Evolutionary conservation across 2,888 invertebrate species (phyloP), one percentile per base, ranked within the genome.

Genomic region (Linnaemya tessellans): DNA sequence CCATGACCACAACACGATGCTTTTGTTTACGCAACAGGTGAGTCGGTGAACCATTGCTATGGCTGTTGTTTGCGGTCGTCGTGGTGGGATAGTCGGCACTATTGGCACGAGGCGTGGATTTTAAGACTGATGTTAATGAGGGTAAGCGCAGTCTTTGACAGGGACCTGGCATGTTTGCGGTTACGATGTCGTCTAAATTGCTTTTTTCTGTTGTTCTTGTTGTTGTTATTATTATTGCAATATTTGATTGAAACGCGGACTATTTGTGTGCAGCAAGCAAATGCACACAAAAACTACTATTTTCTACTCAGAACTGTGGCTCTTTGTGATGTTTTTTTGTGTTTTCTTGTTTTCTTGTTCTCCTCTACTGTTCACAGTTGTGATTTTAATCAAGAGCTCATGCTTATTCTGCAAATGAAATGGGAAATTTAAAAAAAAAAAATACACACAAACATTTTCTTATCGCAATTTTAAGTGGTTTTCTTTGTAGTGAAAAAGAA

Each of bases 1-100:
- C 93, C 92, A 93, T 92, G 79, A 93, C 89, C 46, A 93, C 92
- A 43, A 93, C 91, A 25, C 92, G 90, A 64, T 91, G 90, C 73
- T 91, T 90, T 70, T 91, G 90, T 79, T 90, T 90, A 77, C 89
- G 88, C 80, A 89, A 87, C 71, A 88, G 80, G 56, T 73, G 80
- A 15, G 20, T 25, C 5, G 62, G 71, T 20, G 80, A 83, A 20
- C 64, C 62, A 51, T 13, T 64, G 43, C 2, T 65, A 41, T 46
- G 25, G n/a, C n/a, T 71, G 22, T 70, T 58, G 35, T 70, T 74
- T 30, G 30, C 15, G 64, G 67, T 60, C 11, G 65, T 80, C 0
- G 83, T 68, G 43, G 86, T 73, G 15, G 84, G 81, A 60, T 86
- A 87, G 30, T 86, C 85, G 10, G 81, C 84, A 49, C 86, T 84